Conservation (phyloP, 2,797 vertebrate species). For the Sebastes vulpes region DNA sequence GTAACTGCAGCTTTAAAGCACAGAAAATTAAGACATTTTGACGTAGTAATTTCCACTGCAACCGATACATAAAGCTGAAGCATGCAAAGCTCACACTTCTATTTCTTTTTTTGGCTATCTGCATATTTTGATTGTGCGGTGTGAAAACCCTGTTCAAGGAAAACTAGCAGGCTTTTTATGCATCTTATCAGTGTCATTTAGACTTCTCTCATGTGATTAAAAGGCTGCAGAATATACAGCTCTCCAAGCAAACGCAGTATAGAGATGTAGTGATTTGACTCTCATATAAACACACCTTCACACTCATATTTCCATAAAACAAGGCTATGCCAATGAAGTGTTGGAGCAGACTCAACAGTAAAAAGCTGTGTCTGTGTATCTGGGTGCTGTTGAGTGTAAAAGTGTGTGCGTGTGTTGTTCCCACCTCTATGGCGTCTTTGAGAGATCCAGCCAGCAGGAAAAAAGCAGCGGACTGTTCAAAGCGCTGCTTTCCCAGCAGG, state of each 20-base stretch:
- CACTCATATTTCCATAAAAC: conserved; percentile 12
- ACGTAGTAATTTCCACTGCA: background rate
- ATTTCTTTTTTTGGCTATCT: conserved; percentile 54
- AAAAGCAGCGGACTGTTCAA: conserved; percentile 98
- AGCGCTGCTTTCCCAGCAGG: conserved; percentile 97
- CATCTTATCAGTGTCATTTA: conserved; percentile 69
- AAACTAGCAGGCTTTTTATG: conserved; percentile 44
- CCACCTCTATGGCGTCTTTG: conserved; percentile 98
- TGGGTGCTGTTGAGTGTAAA: background rate
- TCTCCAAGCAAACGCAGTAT: conserved; percentile 21
- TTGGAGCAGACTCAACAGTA: conserved; percentile 15
- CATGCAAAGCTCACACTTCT: background rate
- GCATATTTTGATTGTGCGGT: conserved; percentile 70
- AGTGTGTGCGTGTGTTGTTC: background rate
- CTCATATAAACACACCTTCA: background rate
- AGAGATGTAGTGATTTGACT: conserved; percentile 1
- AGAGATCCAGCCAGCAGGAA: conserved; percentile 97
- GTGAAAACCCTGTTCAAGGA: conserved; percentile 61
- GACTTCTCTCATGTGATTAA: conserved; percentile 40
- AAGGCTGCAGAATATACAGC: conserved; percentile 41
- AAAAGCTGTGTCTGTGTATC: conserved; percentile 5
- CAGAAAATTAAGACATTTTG: background rate
- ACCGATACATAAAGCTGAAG: background rate
- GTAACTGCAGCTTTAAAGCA: background rate
- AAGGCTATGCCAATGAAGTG: conserved; percentile 5